Evolutionary conservation across 2,797 vertebrate species (phyloP), one percentile per base, ranked within the genome.

Genomic region (Lateolabrax maculatus): DNA sequence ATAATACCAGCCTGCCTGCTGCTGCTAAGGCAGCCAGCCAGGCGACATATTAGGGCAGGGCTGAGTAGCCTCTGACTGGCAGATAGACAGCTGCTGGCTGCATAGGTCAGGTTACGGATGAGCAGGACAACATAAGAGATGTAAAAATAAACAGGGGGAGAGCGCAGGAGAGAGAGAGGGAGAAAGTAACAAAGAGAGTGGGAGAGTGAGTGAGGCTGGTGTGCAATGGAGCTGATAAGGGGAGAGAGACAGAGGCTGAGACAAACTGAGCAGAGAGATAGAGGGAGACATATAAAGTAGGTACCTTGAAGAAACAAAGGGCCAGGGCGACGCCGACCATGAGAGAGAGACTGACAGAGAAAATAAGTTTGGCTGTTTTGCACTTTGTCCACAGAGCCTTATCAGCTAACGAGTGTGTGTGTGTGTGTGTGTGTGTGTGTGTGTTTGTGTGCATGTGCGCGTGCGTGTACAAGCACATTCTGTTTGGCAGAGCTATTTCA

Each of bases 141-240:
- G 79, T 85, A 85, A 85, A 90, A 91, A 89, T 86, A 90, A 80
- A 88, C 64, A 62, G 56, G 43, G 55, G 39, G 65, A 0, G 65
- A 34, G 71, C 2, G 31, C 34, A 25, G 43, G 60, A n/a, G 49
- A 21, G 25, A 18, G 56, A 2, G 27, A 37, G 36, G n/a, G n/a
- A 48, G 10, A 25, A 25, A 68, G 76, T 25, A 37, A 74, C 27
- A 67, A 53, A 52, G 68, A 13, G 21, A 31, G 37, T 6, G n/a
- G 21, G 71, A 12, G 23, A 3, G 49, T 5, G 48, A 1, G 69
- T 0, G 76, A 62, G 72, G 71, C 19, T 2, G 76, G 64, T 34
- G 68, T 51, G 73, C 61, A 39, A 18, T 1, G 31, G 39, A 36
- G 72, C 75, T 71, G 81, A 86, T 81, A 86, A 79, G 53, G 7